Evolutionary conservation across 1,140 invertebrate species (phyloP).

Genomic region (Solenopsis invicta): DNA sequence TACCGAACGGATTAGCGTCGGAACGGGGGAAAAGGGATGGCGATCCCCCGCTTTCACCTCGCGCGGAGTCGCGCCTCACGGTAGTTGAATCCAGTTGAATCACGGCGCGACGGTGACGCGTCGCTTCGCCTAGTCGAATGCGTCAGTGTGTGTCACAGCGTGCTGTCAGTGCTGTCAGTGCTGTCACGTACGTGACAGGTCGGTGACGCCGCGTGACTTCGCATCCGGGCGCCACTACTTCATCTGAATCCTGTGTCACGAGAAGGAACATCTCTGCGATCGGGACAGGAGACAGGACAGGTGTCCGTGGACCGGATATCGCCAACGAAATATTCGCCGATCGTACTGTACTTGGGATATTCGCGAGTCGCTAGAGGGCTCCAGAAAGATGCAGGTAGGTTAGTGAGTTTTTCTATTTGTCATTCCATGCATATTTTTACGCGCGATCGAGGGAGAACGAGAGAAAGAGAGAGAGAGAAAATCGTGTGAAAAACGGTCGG

Average conservation of each 20-base stretch:
- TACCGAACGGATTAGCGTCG: no score
- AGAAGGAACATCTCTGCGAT: background rate
- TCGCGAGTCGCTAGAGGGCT: no score
- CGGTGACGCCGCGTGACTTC: background rate
- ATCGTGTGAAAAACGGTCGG: background rate
- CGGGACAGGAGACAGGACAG: no score
- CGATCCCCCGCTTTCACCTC: background rate
- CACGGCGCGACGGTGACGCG: background rate
- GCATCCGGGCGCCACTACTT: background rate
- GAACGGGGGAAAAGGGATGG: no score
- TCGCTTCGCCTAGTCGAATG: background rate
- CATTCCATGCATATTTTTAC: background rate
- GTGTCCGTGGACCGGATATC: background rate
- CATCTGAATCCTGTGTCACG: background rate
- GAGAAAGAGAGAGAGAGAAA: background rate
- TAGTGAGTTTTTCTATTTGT: background rate
- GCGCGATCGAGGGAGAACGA: background rate
- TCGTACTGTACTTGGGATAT: background rate
- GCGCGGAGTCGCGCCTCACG: background rate
- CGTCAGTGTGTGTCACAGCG: constrained; percentile 1
- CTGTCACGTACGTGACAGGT: background rate
- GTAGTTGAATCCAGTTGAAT: constrained; percentile 51
- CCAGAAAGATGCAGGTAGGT: constrained; percentile 18
- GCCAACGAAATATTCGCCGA: background rate
- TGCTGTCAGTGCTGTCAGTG: background rate